A percentile compares a stretch with the other conserved stretches of the same genome.
Evolutionary conservation across 1,140 invertebrate species (phyloP).

Genomic region (Araneus ventricosus): DNA sequence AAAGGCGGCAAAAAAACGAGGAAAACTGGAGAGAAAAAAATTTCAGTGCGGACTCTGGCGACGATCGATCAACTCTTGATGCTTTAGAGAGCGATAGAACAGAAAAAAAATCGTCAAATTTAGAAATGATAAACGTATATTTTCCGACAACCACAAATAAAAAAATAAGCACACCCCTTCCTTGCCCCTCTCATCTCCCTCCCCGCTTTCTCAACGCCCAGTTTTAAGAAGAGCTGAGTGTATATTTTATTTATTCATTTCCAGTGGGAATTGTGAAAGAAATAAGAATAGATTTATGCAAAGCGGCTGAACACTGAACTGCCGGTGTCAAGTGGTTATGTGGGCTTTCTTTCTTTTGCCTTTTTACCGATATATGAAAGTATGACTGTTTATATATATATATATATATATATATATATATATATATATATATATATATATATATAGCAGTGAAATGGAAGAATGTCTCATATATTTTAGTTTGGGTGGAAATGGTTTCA

Average conservation of each 20-base stretch:
- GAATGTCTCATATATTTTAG: not conserved
- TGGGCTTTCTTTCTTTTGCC: not conserved
- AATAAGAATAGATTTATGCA: slow-evolving; percentile 60
- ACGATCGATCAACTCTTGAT: not conserved
- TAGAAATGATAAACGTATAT: slow-evolving; percentile 50
- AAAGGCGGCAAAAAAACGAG: not conserved
- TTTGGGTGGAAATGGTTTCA: not conserved
- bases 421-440: too few relatives aligned
- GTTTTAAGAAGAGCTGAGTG: not conserved
- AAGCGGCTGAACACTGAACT: slow-evolving; percentile 17
- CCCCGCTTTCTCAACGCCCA: not conserved
- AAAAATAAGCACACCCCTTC: slow-evolving; percentile 1
- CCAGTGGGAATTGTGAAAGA: not conserved
- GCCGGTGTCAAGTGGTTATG: slow-evolving; percentile 20
- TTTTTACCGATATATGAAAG: not conserved
- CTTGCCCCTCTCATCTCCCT: rapidly evolving
- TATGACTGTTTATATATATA: too few relatives aligned
- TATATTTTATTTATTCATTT: slow-evolving; percentile 53
- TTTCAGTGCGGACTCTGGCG: not conserved
- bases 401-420: too few relatives aligned
- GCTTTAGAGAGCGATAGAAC: not conserved
- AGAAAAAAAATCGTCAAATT: slow-evolving; percentile 34
- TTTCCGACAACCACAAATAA: slow-evolving; percentile 40
- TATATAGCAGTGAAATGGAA: not conserved
- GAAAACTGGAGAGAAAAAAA: not conserved